These are phyloP conservation scores for Stercorarius parasiticus DNA, from an alignment of 2,113 vertebrate genomes.

Conservation along the genomic window DNA sequence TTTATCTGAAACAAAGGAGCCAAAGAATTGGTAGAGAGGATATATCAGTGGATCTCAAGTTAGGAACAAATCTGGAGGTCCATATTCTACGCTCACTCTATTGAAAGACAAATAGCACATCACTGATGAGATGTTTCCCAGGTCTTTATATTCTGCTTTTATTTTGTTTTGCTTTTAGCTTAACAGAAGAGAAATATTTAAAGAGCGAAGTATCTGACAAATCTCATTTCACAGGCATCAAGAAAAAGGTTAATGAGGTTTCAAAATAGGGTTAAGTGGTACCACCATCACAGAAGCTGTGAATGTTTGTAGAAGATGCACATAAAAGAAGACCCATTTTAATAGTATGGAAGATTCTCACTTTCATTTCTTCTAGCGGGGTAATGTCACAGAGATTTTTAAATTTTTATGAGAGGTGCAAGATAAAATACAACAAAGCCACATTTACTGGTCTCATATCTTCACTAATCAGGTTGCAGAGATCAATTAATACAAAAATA, in stretches of 20 bases:
- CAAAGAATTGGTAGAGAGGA: background rate
- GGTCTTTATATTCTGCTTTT: constrained; percentile 38
- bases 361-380: constrained; percentile 51
- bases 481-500: constrained; percentile 52
- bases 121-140: constrained; percentile 14
- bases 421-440: constrained; percentile 55
- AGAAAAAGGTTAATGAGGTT: constrained; percentile 67
- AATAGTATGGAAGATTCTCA: constrained; percentile 34
- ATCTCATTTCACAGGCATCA: constrained; percentile 64
- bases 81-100: background rate
- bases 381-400: constrained; percentile 26
- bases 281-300: constrained; percentile 44
- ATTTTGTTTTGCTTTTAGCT: constrained; percentile 48
- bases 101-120: background rate
- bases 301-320: constrained; percentile 57
- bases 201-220: constrained; percentile 32
- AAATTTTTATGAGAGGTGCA: constrained; percentile 46
- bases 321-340: constrained; percentile 59
- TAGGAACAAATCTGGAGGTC: background rate
- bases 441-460: constrained; percentile 23
- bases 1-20: background rate
- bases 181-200: constrained; percentile 50
- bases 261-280: constrained; percentile 62
- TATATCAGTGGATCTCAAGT: background rate
- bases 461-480: constrained; percentile 25